Percentiles rank a stretch among this genome's conserved stretches.
Conservation (phyloP, 1,140 invertebrate species). For the Megalonaias nervosa region DNA sequence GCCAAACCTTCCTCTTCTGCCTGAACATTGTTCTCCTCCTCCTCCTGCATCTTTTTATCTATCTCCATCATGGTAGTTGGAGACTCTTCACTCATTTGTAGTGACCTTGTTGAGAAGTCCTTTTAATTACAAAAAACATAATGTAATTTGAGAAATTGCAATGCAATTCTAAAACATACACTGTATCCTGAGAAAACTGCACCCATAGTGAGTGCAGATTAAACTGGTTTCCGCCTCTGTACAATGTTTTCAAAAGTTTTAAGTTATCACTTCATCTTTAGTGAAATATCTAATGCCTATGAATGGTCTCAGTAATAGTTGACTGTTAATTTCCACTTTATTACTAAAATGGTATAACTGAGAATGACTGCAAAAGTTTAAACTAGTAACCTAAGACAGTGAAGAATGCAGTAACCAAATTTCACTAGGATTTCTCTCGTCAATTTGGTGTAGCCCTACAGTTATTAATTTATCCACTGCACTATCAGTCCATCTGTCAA, state of each 20-base stretch:
- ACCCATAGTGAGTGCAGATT: too few species aligned
- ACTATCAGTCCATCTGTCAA: too few species aligned
- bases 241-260: not conserved
- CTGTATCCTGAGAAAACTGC: not conserved
- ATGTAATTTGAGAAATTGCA: not conserved
- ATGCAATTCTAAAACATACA: not conserved
- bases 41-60: conserved; percentile 21
- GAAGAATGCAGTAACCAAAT: too few species aligned
- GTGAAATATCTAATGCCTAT: not conserved
- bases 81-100: conserved; percentile 64
- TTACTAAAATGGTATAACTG: too few species aligned
- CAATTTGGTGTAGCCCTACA: too few species aligned
- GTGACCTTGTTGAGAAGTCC: conserved; percentile 67
- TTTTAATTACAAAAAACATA: conserved; percentile 18
- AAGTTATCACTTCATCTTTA: not conserved
- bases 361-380: too few species aligned
- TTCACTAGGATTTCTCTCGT: too few species aligned
- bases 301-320: too few species aligned
- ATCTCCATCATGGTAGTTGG: conserved; percentile 23
- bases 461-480: too few species aligned
- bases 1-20: conserved; percentile 37
- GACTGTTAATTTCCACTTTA: too few species aligned
- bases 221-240: not conserved
- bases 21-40: conserved; percentile 26
- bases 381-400: too few species aligned